A percentile compares a stretch with the other conserved stretches of the same genome.
Conservation (phyloP, 1,140 invertebrate genomes). For the Glomeris maerens region DNA sequence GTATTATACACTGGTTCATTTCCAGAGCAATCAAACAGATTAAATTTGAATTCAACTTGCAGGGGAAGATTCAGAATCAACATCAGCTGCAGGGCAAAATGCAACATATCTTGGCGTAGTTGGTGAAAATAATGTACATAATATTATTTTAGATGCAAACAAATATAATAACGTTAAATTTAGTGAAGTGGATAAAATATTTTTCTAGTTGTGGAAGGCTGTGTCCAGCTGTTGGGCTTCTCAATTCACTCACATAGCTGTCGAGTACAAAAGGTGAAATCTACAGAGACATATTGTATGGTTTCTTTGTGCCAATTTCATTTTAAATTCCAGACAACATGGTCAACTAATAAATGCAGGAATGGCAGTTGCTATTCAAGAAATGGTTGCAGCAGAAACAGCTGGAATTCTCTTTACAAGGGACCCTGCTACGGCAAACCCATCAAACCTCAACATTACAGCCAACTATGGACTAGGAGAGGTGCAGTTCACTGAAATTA, state of each 20-base stretch:
- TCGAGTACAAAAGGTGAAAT: conserved; percentile 49
- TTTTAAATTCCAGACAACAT: conserved; percentile 33
- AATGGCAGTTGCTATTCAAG: conserved; percentile 66
- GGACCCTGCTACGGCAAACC: conserved; percentile 53
- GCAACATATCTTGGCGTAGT: conserved; percentile 53
- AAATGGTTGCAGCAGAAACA: conserved; percentile 49
- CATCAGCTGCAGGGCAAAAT: conserved; percentile 71
- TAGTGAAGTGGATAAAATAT: neutral
- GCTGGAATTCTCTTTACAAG: conserved; percentile 68
- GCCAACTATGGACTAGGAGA: conserved; percentile 70
- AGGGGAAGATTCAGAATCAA: conserved; percentile 56
- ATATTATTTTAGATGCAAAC: neutral
- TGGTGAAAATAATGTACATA: conserved; percentile 24
- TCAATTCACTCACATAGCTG: conserved; percentile 53
- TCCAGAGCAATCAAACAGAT: neutral
- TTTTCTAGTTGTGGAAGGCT: conserved; percentile 36
- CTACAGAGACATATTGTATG: neutral
- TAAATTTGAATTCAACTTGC: neutral
- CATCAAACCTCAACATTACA: conserved; percentile 49
- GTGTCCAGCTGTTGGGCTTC: conserved; percentile 64
- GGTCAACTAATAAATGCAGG: conserved; percentile 46
- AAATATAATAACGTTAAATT: neutral
- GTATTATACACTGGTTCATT: neutral
- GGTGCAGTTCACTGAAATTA: no score
- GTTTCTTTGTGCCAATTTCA: neutral